A percentile compares a stretch with the other conserved stretches of the same genome.
phyloP scores from a whole-genome alignment of 2,888 invertebrate species.

The Hypselothyrea guttata region DNA sequence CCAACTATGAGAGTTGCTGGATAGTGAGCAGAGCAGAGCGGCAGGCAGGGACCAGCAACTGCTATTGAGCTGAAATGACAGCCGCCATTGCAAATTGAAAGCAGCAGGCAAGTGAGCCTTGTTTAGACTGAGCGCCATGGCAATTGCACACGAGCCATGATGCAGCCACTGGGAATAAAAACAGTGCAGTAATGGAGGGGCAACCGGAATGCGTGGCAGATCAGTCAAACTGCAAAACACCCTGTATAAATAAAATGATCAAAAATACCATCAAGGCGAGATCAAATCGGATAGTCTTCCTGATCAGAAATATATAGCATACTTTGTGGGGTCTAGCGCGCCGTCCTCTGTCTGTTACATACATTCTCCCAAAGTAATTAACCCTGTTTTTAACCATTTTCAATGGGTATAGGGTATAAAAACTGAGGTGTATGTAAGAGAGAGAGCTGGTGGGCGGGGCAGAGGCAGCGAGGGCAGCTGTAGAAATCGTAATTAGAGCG shows the following conservation, averaged over 20 bases:
- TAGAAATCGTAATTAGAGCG: conserved; percentile 81
- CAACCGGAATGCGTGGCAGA: background rate
- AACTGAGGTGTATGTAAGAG: background rate
- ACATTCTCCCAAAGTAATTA: no score
- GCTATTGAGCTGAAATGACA: conserved; percentile 76
- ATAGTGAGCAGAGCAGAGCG: no score
- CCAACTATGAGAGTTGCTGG: no score
- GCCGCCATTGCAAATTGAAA: conserved; percentile 75
- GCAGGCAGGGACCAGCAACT: conserved; percentile 4
- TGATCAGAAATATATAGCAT: no score
- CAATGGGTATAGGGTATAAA: no score
- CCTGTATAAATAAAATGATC: no score
- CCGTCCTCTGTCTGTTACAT: no score
- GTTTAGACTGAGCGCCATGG: conserved; percentile 74
- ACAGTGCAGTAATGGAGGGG: conserved; percentile 36
- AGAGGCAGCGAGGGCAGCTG: conserved; percentile 29
- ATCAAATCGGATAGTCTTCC: no score
- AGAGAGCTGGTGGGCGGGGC: conserved; percentile 1
- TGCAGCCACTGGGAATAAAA: conserved; percentile 43
- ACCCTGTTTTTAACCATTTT: no score
- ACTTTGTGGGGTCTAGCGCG: no score
- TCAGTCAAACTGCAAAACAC: no score
- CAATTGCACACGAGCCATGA: conserved; percentile 63
- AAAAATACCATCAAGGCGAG: no score
- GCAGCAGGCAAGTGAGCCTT: conserved; percentile 74